Percentiles rank a stretch among this genome's conserved stretches.
These are phyloP conservation scores for Pterocles gutturalis DNA, from an alignment of 2,113 vertebrate genomes.

Conservation along the genomic window DNA sequence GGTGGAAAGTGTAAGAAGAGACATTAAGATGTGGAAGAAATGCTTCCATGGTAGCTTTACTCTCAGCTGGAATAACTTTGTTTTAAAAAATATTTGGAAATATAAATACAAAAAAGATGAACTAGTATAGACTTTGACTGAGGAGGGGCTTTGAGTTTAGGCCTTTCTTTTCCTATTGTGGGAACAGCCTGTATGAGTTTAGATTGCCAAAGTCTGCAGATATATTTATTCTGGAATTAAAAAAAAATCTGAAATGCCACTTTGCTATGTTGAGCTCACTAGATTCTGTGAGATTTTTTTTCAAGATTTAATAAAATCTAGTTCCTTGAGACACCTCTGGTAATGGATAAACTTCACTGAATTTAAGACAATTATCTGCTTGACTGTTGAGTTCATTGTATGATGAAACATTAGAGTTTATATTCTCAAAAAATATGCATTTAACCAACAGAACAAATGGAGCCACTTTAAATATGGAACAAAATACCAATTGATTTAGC, in stretches of 20 bases:
- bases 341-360: not conserved
- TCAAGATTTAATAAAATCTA: not conserved
- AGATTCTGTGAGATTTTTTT: not conserved
- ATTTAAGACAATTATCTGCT: not conserved
- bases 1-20: not conserved
- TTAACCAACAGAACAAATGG: not conserved
- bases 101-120: not conserved
- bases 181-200: not conserved
- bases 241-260: not conserved
- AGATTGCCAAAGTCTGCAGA: not conserved
- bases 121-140: not conserved
- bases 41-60: not conserved
- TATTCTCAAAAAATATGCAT: not conserved
- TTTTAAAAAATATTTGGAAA: not conserved
- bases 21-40: not conserved
- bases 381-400: not conserved
- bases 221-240: accelerated
- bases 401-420: not conserved
- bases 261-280: not conserved
- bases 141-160: not conserved
- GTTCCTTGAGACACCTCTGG: not conserved
- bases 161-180: not conserved
- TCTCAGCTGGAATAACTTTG: not conserved
- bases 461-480: not conserved
- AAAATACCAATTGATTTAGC: not conserved